phyloP scores from a whole-genome alignment of 2,888 invertebrate species.

The Athalia rosae region DNA sequence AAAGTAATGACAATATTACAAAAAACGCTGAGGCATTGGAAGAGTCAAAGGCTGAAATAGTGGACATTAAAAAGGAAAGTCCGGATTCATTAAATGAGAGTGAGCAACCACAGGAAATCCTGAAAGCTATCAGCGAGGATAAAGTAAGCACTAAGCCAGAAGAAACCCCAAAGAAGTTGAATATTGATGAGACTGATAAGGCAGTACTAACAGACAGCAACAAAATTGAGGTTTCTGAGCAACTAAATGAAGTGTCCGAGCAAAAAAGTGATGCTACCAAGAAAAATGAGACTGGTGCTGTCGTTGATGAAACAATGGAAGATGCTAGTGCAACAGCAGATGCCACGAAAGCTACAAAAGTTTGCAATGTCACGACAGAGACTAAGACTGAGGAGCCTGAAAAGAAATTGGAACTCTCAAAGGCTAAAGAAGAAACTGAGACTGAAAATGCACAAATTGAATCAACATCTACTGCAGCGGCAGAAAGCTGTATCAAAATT shows the following conservation, averaged over 20 bases:
- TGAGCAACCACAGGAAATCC: conserved; percentile 35
- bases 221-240: conserved; percentile 45
- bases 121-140: conserved; percentile 42
- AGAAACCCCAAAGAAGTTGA: conserved; percentile 45
- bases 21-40: conserved; percentile 48
- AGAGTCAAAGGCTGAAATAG: conserved; percentile 9
- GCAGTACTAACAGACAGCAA: conserved; percentile 49
- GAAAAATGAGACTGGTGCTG: conserved; percentile 21
- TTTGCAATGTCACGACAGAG: conserved; percentile 40
- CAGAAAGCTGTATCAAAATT: conserved; percentile 42
- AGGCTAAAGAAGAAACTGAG: conserved; percentile 51
- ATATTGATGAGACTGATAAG: conserved; percentile 45
- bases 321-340: conserved; percentile 45
- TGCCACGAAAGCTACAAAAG: not conserved
- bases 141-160: conserved; percentile 11
- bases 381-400: conserved; percentile 55
- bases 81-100: conserved; percentile 27
- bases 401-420: conserved; percentile 49
- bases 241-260: conserved; percentile 42
- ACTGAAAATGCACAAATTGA: conserved; percentile 48
- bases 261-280: conserved; percentile 24
- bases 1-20: conserved; percentile 41
- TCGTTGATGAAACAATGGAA: conserved; percentile 18
- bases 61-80: conserved; percentile 28
- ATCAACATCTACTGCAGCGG: conserved; percentile 52